These are phyloP conservation scores for Luperina testacea DNA, from an alignment of 2,888 invertebrate species.

Conservation along the genomic window DNA sequence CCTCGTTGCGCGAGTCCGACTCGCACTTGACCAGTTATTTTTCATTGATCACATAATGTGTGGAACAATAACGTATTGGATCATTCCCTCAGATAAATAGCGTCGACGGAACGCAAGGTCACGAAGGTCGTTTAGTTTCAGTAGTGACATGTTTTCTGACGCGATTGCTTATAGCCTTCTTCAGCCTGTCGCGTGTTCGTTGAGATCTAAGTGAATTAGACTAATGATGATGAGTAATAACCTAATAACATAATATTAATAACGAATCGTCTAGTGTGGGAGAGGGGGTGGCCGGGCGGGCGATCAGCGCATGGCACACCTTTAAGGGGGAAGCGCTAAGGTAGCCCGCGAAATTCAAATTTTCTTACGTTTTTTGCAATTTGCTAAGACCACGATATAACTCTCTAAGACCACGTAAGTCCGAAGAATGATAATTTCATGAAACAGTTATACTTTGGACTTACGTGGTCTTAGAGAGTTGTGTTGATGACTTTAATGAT, in stretches of 20 bases:
- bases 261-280: too few relatives aligned
- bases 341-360: too few relatives aligned
- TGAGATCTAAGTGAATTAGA: neutral
- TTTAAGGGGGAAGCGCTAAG: too few relatives aligned
- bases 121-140: conserved; percentile 31
- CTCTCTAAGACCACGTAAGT: too few relatives aligned
- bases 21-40: neutral
- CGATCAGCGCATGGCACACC: neutral
- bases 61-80: neutral
- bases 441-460: too few relatives aligned
- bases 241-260: too few relatives aligned
- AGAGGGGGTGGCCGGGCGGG: neutral
- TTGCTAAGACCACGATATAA: too few relatives aligned
- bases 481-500: too few relatives aligned
- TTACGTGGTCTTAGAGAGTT: too few relatives aligned
- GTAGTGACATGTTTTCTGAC: conserved; percentile 13
- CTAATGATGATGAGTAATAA: neutral
- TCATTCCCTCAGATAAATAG: conserved; percentile 4
- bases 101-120: conserved; percentile 16
- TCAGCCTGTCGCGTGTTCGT: conserved; percentile 20
- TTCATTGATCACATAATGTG: neutral
- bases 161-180: conserved; percentile 29
- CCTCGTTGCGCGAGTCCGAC: too few relatives aligned
- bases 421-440: too few relatives aligned
- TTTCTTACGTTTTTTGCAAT: too few relatives aligned